Evolutionary conservation across 1,140 invertebrate species (phyloP).

Genomic region (Chironomus striatipennis): DNA sequence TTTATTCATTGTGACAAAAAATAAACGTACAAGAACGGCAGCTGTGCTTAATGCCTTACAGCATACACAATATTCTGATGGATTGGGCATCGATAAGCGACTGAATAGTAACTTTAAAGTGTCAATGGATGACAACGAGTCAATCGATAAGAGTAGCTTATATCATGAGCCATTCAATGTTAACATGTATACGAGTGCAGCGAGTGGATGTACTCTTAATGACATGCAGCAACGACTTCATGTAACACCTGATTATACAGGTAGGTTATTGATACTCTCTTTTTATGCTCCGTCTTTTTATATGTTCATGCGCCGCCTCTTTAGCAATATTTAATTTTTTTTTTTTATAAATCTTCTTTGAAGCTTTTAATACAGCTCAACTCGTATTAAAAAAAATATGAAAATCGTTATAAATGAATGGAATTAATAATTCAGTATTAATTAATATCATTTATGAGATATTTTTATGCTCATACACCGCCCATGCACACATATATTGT

Average conservation of each 20-base stretch:
- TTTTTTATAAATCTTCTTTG: too few relatives aligned
- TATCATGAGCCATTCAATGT: slow-evolving; percentile 45
- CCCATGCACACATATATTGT: background rate
- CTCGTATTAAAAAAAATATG: too few relatives aligned
- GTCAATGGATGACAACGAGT: slow-evolving; percentile 41
- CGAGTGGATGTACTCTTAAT: slow-evolving; percentile 39
- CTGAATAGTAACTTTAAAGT: slow-evolving; percentile 45
- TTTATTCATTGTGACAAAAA: slow-evolving; percentile 59
- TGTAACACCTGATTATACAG: slow-evolving; percentile 42
- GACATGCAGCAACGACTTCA: slow-evolving; percentile 41
- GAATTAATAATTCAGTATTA: background rate
- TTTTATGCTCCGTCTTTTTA: too few relatives aligned
- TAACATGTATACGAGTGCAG: slow-evolving; percentile 42
- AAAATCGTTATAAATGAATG: too few relatives aligned
- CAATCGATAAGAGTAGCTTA: slow-evolving; percentile 42
- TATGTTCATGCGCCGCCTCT: slow-evolving; percentile 19
- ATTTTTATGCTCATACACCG: slow-evolving; percentile 24
- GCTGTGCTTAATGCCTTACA: slow-evolving; percentile 41
- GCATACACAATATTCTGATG: slow-evolving; percentile 39
- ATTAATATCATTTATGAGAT: slow-evolving; percentile 14
- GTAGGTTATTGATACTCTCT: slow-evolving; percentile 33
- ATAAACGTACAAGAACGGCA: slow-evolving; percentile 51
- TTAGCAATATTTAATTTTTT: background rate
- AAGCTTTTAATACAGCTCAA: too few relatives aligned
- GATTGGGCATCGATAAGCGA: slow-evolving; percentile 41